Evolutionary conservation across 2,888 invertebrate genomes (phyloP), one percentile per base, ranked within the genome.

Genomic region (Lordiphosa fenestrarum): DNA sequence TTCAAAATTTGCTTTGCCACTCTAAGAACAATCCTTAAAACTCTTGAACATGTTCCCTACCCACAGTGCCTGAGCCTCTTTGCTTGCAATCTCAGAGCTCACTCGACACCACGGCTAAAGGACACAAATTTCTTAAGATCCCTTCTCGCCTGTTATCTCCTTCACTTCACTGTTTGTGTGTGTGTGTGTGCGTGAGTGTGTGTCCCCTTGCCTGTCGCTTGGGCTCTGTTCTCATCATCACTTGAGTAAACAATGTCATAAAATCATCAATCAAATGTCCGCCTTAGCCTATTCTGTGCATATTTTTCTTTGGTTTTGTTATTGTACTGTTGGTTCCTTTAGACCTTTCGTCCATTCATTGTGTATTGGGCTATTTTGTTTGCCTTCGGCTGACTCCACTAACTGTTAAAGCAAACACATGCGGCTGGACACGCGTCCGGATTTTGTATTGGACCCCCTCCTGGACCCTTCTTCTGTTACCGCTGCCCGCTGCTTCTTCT

Each of bases 181-280:
- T 3, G 30, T 30, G 44, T 41, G 23, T 40, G 21, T 23, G 25
- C 25, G 12, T 41, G 23, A 23, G 12, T 6, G 6, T 25, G 9
- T 25, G 41, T 6, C 25, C 12, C 23, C 7, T 9, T 30, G 44
- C 15, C 35, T 49, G 58, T 49, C 33, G 21, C 25, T 53, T 38
- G 48, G 51, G 52, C 49, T 66, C 71, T 71, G 53, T 49, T 52
- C 78, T 67, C 80, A 78, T 84, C 85, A 78, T 83, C 83, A 76
- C 73, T 84, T 71, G 80, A 75, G 85, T 73, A 80, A 81, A 81
- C 81, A 81, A 73, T 80, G 85, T 83, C 85, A 84, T 84, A 84
- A 84, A 84, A 80, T 81, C 81, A 81, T 84, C 81, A 81, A 81
- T 81, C 80, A 81, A 74, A 69, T 66, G 50, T 60, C 53, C 40